A percentile compares a stretch with the other conserved stretches of the same genome.
phyloP scores from a whole-genome alignment of 2,113 vertebrate species.

The Callospermophilus lateralis region DNA sequence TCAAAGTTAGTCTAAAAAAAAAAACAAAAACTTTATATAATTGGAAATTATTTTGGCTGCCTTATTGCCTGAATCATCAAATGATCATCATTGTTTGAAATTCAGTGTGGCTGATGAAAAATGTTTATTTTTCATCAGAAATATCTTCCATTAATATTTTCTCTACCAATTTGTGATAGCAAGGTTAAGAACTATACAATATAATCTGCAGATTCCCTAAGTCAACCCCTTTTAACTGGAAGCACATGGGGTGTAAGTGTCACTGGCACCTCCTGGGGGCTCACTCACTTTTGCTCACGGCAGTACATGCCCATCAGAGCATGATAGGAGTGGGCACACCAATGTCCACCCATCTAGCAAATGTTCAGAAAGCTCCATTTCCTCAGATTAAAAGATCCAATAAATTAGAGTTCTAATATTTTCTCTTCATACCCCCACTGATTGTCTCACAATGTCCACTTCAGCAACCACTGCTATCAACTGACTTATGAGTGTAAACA shows the following conservation, averaged over 20 bases:
- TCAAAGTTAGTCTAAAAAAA: conserved; percentile 39
- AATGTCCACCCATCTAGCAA: neutral
- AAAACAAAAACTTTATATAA: conserved; percentile 33
- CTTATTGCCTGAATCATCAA: neutral
- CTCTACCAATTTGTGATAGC: neutral
- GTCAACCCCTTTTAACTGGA: neutral
- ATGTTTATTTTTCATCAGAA: neutral
- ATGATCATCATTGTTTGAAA: neutral
- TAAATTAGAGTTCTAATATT: conserved; percentile 2
- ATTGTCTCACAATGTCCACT: neutral
- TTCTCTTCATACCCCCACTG: neutral
- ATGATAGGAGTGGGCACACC: neutral
- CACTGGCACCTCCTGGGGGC: rapidly evolving
- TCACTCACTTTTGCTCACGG: neutral
- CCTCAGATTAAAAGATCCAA: neutral
- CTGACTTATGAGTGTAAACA: neutral
- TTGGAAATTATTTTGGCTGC: neutral
- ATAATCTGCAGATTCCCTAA: neutral
- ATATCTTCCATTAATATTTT: neutral
- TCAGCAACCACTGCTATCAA: neutral
- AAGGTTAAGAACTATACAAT: neutral
- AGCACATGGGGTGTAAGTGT: rapidly evolving
- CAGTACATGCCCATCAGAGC: rapidly evolving
- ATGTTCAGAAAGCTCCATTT: neutral
- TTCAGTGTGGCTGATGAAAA: neutral